phyloP scores from a whole-genome alignment of 2,888 invertebrate species.

The Leucophenga montana region DNA sequence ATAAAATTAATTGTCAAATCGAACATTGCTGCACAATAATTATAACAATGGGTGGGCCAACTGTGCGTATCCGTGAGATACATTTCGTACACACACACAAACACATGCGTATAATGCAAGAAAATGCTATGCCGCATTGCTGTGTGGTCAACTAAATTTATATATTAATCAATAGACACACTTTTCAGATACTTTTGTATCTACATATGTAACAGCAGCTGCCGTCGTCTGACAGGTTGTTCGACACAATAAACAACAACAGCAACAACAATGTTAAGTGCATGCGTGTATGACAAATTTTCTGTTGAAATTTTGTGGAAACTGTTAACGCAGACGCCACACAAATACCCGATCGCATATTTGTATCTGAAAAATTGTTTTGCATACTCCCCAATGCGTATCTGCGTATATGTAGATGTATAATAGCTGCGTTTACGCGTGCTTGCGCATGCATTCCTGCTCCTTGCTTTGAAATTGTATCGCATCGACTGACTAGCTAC shows the following conservation, averaged over 20 bases:
- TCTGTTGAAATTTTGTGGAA: conserved; percentile 51
- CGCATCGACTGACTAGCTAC: neutral
- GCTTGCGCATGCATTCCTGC: neutral
- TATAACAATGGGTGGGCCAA: conserved; percentile 65
- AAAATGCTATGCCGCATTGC: no score
- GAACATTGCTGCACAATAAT: conserved; percentile 61
- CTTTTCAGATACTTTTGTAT: conserved; percentile 9
- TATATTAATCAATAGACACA: conserved; percentile 23
- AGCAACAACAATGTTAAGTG: neutral
- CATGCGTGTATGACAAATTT: conserved; percentile 56
- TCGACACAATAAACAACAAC: conserved; percentile 5
- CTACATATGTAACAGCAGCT: neutral
- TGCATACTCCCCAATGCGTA: neutral
- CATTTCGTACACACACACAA: neutral
- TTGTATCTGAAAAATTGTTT: no score
- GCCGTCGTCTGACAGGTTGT: conserved; percentile 16
- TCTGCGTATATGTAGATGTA: conserved; percentile 10
- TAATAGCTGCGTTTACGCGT: neutral
- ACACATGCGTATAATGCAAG: no score
- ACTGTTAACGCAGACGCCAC: conserved; percentile 21
- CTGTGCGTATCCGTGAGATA: neutral
- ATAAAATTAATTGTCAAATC: conserved; percentile 60
- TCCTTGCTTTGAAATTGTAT: conserved; percentile 9
- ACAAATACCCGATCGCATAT: neutral
- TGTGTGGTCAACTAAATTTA: conserved; percentile 15